These are phyloP conservation scores for Hesperia comma DNA, from an alignment of 2,888 invertebrate genomes.

Conservation along the genomic window DNA sequence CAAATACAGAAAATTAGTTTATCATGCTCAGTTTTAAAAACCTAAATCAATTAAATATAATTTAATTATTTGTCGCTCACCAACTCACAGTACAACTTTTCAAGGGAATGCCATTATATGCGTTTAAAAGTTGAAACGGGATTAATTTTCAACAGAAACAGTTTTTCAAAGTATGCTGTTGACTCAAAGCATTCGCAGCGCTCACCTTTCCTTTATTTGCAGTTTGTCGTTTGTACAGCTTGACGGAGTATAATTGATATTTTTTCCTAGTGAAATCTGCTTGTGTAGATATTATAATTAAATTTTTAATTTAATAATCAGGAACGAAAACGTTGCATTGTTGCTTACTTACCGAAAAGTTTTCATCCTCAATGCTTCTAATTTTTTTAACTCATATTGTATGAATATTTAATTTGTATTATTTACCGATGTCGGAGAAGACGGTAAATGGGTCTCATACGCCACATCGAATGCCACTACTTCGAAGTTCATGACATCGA, in stretches of 20 bases:
- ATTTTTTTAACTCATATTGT: no score
- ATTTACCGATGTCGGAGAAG: no score
- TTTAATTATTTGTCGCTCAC: background rate
- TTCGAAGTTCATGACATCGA: no score
- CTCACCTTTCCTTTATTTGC: constrained; percentile 23
- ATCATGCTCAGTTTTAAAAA: no score
- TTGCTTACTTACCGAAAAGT: no score
- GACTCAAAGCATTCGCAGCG: constrained; percentile 1
- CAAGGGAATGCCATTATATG: constrained; percentile 14
- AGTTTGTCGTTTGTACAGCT: constrained; percentile 12
- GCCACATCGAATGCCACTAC: no score
- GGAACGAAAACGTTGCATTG: no score
- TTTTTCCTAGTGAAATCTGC: background rate
- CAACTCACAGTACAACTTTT: background rate
- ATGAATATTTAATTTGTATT: no score
- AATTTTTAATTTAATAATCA: no score
- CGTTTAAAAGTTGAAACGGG: constrained; percentile 25
- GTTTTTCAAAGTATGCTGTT: constrained; percentile 17
- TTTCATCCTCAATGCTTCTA: no score
- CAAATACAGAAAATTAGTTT: no score
- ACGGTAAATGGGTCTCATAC: no score
- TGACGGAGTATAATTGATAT: background rate
- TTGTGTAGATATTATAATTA: background rate
- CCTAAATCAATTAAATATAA: background rate
- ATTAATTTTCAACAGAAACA: constrained; percentile 30